Conservation (phyloP, 2,888 invertebrate species). For the Sesamia inferens region DNA sequence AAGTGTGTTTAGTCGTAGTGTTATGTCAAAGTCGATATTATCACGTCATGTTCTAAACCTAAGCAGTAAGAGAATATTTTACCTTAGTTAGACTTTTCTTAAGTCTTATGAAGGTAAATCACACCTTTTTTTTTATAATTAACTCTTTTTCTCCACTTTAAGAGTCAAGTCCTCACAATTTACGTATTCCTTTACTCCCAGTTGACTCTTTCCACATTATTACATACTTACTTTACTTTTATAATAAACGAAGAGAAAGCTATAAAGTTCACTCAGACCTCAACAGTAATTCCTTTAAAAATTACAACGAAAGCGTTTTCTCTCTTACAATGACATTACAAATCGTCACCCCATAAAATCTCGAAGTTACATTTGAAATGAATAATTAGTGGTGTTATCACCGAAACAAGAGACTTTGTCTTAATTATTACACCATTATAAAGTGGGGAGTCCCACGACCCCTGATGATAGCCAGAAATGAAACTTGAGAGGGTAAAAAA, state of each 20-base stretch:
- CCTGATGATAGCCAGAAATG: conserved; percentile 80
- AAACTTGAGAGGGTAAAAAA: conserved; percentile 81
- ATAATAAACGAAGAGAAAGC: conserved; percentile 55
- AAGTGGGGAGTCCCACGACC: conserved; percentile 81
- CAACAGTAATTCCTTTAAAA: conserved; percentile 59
- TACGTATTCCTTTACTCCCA: conserved; percentile 42
- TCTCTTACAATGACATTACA: conserved; percentile 75
- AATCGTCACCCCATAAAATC: conserved; percentile 84
- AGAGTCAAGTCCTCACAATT: conserved; percentile 45
- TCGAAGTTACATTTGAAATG: conserved; percentile 80
- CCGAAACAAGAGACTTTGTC: conserved; percentile 84
- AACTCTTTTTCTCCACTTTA: background rate
- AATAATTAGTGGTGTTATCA: conserved; percentile 85
- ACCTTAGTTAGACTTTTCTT: too few relatives aligned
- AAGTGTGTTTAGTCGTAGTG: too few relatives aligned
- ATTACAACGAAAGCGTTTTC: conserved; percentile 49
- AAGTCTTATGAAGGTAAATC: background rate
- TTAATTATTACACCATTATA: conserved; percentile 88
- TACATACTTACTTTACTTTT: conserved; percentile 31
- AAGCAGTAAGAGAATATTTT: too few relatives aligned
- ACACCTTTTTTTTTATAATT: background rate
- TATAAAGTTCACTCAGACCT: conserved; percentile 44
- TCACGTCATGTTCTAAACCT: too few relatives aligned
- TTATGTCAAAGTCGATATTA: too few relatives aligned
- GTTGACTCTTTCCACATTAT: conserved; percentile 52